These are phyloP conservation scores for Tanytarsus gracilentus DNA, from an alignment of 2,888 invertebrate genomes.

Conservation along the genomic window DNA sequence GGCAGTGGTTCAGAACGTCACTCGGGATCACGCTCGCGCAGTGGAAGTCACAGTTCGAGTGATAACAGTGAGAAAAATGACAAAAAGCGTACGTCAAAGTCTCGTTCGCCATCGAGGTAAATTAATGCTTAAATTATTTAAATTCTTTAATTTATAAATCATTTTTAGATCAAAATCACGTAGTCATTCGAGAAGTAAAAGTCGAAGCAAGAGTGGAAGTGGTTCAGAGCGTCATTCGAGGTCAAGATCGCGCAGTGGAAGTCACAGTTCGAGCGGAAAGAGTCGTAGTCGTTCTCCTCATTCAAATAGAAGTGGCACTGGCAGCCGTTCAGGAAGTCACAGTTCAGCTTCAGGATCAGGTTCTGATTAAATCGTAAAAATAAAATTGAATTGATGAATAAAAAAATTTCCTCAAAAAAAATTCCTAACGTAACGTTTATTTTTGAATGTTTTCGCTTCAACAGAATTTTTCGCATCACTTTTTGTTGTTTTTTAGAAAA, in stretches of 20 bases:
- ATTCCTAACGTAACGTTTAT: no score
- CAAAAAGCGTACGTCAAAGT: no score
- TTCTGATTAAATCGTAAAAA: slow-evolving; percentile 12
- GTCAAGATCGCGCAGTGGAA: slow-evolving; percentile 37
- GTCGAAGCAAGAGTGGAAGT: slow-evolving; percentile 37
- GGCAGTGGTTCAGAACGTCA: slow-evolving; percentile 31
- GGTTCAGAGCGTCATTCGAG: slow-evolving; percentile 33
- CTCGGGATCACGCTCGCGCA: slow-evolving; percentile 36
- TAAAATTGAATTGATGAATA: no score
- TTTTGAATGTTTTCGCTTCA: no score
- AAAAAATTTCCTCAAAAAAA: no score
- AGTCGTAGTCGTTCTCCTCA: slow-evolving; percentile 36
- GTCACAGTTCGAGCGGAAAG: slow-evolving; percentile 32
- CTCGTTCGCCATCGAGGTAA: slow-evolving; percentile 36
- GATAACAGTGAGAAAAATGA: no score
- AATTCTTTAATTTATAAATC: slow-evolving; percentile 34
- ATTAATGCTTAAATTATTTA: neutral
- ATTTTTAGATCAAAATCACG: slow-evolving; percentile 31
- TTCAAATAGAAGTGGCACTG: slow-evolving; percentile 33
- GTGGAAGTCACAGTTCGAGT: slow-evolving; percentile 34
- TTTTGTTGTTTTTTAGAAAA: no score
- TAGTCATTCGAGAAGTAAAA: slow-evolving; percentile 34
- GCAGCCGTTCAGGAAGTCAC: slow-evolving; percentile 38
- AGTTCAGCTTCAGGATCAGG: slow-evolving; percentile 32
- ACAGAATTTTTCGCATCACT: no score